These are phyloP conservation scores for Labrus mixtus DNA, from an alignment of 2,113 vertebrate species.

Conservation along the genomic window DNA sequence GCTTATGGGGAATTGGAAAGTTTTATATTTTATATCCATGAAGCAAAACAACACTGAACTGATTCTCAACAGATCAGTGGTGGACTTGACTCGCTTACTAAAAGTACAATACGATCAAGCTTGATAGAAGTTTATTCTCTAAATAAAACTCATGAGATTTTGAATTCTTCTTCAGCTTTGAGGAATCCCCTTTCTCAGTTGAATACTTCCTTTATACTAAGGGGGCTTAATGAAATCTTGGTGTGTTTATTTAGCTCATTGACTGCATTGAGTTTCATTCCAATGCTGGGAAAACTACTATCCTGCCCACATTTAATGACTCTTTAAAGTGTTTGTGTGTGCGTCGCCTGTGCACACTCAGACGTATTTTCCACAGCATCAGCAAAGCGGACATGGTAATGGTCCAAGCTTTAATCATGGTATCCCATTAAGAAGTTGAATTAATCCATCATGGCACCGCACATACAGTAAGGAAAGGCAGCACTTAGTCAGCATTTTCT, in stretches of 20 bases:
- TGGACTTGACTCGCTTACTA: background rate
- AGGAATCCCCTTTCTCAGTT: background rate
- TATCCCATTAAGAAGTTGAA: conserved; percentile 6
- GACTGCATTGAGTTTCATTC: background rate
- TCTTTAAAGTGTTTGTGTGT: background rate
- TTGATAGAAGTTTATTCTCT: background rate
- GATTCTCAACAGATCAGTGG: background rate
- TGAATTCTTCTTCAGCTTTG: background rate
- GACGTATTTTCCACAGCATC: background rate
- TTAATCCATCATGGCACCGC: conserved; percentile 32
- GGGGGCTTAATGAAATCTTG: background rate
- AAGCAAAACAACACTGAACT: background rate
- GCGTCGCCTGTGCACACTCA: conserved; percentile 15
- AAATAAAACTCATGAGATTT: background rate
- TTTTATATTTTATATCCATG: background rate
- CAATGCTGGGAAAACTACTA: background rate
- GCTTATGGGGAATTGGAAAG: conserved; percentile 19
- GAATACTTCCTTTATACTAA: background rate
- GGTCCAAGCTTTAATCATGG: conserved; percentile 1
- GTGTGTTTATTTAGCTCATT: background rate
- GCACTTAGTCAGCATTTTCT: conserved; percentile 24
- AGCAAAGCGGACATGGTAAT: conserved; percentile 14
- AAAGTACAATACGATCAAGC: too few relatives aligned
- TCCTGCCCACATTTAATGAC: background rate
- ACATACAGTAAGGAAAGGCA: background rate